Evolutionary conservation across 1,140 invertebrate genomes (phyloP).

Genomic region (Drosophila cardini): DNA sequence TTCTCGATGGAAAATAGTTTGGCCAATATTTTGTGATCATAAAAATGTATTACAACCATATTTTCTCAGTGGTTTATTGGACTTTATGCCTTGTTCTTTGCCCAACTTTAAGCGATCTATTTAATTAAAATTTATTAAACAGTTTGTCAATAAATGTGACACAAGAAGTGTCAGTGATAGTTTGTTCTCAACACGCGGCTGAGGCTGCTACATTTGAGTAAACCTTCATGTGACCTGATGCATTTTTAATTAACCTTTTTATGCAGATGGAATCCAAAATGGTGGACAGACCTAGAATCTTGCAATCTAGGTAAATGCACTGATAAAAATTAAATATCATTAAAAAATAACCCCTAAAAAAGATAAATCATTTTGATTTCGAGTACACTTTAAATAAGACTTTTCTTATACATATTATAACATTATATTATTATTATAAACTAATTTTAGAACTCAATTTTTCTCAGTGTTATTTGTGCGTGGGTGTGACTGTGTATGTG

Average conservation of each 20-base stretch:
- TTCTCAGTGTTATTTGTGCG: neutral
- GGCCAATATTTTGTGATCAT: conserved; percentile 36
- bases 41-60: conserved; percentile 30
- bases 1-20: conserved; percentile 38
- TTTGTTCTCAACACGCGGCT: conserved; percentile 1
- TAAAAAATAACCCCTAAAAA: too few species aligned
- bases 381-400: too few species aligned
- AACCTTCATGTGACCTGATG: conserved; percentile 45
- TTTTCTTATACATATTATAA: too few species aligned
- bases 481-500: conserved; percentile 2
- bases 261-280: conserved; percentile 5
- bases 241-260: conserved; percentile 66
- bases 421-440: too few species aligned
- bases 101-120: conserved; percentile 30
- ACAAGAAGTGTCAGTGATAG: neutral
- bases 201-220: conserved; percentile 40
- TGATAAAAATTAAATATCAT: too few species aligned
- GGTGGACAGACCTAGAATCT: neutral
- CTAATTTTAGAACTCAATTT: neutral
- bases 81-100: neutral
- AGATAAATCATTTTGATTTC: too few species aligned
- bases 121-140: conserved; percentile 41
- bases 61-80: conserved; percentile 16
- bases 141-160: neutral
- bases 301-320: too few species aligned